Evolutionary conservation across 2,888 invertebrate genomes (phyloP).

Genomic region (Cremastobaeus sp.): DNA sequence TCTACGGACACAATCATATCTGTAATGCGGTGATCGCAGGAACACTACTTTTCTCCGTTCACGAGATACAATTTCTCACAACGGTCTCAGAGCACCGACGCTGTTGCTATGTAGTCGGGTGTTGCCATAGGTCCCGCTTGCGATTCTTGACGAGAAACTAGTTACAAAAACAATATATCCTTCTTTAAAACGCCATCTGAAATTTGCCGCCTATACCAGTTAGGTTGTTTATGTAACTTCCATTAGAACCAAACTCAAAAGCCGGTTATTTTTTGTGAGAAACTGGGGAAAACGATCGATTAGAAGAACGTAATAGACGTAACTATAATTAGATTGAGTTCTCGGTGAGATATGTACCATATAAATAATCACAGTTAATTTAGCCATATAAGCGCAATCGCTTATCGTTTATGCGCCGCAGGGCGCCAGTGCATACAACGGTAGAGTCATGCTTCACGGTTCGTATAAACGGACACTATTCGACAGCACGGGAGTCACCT

Average conservation of each 20-base stretch:
- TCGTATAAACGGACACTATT: conserved; percentile 48
- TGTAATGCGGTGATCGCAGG: conserved; percentile 53
- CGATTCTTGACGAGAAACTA: no score
- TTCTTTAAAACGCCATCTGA: no score
- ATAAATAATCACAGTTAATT: conserved; percentile 58
- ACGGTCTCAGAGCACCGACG: conserved; percentile 5
- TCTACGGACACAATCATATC: conserved; percentile 49
- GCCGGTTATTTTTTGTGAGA: no score
- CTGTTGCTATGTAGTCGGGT: conserved; percentile 28
- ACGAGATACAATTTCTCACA: conserved; percentile 50
- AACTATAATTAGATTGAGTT: conserved; percentile 50
- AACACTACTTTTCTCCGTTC: conserved; percentile 52
- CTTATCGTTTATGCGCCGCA: conserved; percentile 55
- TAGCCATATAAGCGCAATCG: conserved; percentile 59
- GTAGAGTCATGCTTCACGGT: conserved; percentile 48
- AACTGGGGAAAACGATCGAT: conserved; percentile 11
- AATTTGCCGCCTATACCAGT: no score
- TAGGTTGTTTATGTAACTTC: no score
- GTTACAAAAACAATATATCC: no score
- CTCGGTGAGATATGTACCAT: conserved; percentile 48
- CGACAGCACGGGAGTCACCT: conserved; percentile 52
- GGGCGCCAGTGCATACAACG: conserved; percentile 41
- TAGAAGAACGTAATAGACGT: conserved; percentile 31
- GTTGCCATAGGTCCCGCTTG: conserved; percentile 14
- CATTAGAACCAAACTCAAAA: no score